Evolutionary conservation across 2,113 vertebrate species (phyloP).

Genomic region (Sakesphorus luctuosus): DNA sequence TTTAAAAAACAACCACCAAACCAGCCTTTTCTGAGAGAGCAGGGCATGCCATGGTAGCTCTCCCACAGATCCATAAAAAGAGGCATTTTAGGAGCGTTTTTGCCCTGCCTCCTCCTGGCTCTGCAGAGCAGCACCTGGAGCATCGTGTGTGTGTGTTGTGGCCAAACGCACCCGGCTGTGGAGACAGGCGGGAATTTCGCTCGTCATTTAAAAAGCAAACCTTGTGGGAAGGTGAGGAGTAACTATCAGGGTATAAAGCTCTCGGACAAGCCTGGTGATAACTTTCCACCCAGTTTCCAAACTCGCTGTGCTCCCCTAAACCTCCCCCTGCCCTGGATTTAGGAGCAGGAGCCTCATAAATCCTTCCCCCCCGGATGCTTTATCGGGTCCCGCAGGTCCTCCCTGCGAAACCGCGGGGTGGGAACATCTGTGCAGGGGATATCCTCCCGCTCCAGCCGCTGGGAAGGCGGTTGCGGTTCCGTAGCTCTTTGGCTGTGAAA

Average conservation of each 20-base stretch:
- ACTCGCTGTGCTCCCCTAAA: not conserved
- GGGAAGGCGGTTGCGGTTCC: constrained; percentile 54
- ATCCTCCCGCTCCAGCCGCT: not conserved
- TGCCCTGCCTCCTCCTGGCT: not conserved
- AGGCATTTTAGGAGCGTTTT: not conserved
- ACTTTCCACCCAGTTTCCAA: not conserved
- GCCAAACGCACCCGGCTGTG: accelerated
- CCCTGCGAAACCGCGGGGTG: not conserved
- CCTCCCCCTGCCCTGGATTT: not conserved
- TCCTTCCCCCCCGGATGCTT: not conserved
- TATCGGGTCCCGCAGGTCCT: not conserved
- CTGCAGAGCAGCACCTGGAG: not conserved
- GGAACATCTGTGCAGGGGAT: constrained; percentile 10
- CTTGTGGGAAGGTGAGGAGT: not conserved
- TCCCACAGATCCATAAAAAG: not conserved
- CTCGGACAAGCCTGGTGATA: accelerated
- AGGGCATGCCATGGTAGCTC: not conserved
- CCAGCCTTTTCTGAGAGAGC: not conserved
- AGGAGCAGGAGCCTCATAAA: not conserved
- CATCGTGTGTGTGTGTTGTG: accelerated
- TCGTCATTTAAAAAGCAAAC: not conserved
- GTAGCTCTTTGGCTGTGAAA: constrained; percentile 14
- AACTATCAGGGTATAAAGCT: not conserved
- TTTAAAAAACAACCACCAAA: not conserved
- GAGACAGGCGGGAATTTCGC: not conserved